Evolutionary conservation across 2,888 invertebrate genomes (phyloP).

Genomic region (Pseudococcus longispinus): DNA sequence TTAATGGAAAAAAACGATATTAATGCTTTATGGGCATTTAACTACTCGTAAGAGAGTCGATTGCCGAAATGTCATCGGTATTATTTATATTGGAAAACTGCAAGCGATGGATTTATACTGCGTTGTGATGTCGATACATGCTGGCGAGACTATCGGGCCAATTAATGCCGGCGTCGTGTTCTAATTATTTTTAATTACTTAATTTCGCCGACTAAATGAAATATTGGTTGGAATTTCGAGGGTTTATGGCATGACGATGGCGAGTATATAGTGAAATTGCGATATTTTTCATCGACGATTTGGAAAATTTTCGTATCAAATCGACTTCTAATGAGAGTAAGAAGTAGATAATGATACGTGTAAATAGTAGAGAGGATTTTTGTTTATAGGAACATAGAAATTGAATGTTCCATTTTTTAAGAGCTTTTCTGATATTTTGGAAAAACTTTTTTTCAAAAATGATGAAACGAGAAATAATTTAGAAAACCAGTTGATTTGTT

Average conservation of each 20-base stretch:
- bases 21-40: background rate
- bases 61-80: background rate
- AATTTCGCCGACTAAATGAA: background rate
- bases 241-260: background rate
- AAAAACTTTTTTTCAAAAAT: too few relatives aligned
- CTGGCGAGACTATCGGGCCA: background rate
- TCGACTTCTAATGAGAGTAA: too few relatives aligned
- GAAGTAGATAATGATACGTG: too few relatives aligned
- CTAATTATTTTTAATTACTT: constrained; percentile 22
- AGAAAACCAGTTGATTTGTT: too few relatives aligned
- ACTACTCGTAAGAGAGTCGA: background rate
- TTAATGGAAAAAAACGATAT: background rate
- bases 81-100: constrained; percentile 8
- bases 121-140: background rate
- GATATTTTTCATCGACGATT: too few relatives aligned
- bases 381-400: too few relatives aligned
- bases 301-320: too few relatives aligned
- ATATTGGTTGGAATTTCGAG: background rate
- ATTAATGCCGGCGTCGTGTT: background rate
- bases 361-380: too few relatives aligned
- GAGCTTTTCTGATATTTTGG: too few relatives aligned
- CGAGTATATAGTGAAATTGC: too few relatives aligned
- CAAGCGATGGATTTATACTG: background rate
- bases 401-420: too few relatives aligned
- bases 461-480: too few relatives aligned